A percentile compares a stretch with the other conserved stretches of the same genome.
phyloP scores from a whole-genome alignment of 2,888 invertebrate genomes.

The Ametastegia equiseti region DNA sequence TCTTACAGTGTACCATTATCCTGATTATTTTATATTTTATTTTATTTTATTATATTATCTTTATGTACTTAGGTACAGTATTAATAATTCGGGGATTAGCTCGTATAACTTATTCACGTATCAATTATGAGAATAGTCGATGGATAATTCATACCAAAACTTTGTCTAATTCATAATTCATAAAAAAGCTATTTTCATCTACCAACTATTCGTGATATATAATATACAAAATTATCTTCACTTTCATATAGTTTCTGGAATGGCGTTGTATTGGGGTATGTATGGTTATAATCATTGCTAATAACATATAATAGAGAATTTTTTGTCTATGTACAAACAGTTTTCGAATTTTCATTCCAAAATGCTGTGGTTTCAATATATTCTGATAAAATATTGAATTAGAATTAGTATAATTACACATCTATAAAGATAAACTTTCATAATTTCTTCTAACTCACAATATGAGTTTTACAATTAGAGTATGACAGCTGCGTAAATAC shows the following conservation, averaged over 20 bases:
- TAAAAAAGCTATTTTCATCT: background rate
- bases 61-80: background rate
- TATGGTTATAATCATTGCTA: background rate
- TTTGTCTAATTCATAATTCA: background rate
- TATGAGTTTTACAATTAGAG: background rate
- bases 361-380: background rate
- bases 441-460: background rate
- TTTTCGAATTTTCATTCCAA: background rate
- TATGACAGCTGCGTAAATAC: background rate
- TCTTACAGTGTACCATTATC: background rate
- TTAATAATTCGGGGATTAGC: background rate
- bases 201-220: background rate
- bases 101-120: background rate
- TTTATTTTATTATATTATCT: background rate
- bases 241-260: conserved; percentile 7
- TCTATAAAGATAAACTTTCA: background rate
- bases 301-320: background rate
- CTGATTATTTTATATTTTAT: background rate
- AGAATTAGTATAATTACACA: background rate
- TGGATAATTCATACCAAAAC: conserved; percentile 1
- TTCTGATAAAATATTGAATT: background rate
- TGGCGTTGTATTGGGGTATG: background rate
- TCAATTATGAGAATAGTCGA: conserved; percentile 13
- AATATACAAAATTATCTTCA: background rate
- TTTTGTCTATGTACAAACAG: background rate